Percentiles rank a stretch among this genome's conserved stretches.
Evolutionary conservation across 2,888 invertebrate genomes (phyloP).

Genomic region (Drosophila percnosoma): DNA sequence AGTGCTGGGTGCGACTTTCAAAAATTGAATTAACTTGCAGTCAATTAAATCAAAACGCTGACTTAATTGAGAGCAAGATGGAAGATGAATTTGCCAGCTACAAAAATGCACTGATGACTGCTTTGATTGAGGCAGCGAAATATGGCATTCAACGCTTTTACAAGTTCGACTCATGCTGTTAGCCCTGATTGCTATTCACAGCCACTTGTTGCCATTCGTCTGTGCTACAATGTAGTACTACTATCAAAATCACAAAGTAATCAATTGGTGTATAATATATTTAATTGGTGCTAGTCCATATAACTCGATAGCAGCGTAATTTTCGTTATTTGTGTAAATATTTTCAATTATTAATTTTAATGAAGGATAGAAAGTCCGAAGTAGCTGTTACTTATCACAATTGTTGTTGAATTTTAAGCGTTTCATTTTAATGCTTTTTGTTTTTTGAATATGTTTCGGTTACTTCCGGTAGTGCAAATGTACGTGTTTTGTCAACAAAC

Average conservation of each 20-base stretch:
- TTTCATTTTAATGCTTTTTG: background rate
- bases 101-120: conserved; percentile 1
- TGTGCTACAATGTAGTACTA: background rate
- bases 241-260: background rate
- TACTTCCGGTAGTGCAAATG: background rate
- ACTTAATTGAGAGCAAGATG: conserved; percentile 68
- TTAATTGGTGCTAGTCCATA: background rate
- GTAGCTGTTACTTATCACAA: background rate
- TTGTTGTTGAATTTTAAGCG: background rate
- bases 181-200: background rate
- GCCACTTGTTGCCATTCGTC: background rate
- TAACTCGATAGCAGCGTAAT: background rate
- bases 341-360: background rate
- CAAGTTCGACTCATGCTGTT: background rate
- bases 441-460: background rate
- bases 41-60: conserved; percentile 78
- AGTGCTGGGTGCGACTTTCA: conserved; percentile 4
- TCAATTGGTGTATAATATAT: background rate
- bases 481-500: conserved; percentile 14
- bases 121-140: conserved; percentile 23
- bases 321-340: background rate
- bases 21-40: conserved; percentile 72
- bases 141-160: conserved; percentile 4
- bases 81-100: conserved; percentile 17
- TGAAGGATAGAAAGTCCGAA: background rate